Base-by-base conservation (phyloP, 2,113 vertebrate species). In the Peromyscus leucopus region DNA sequence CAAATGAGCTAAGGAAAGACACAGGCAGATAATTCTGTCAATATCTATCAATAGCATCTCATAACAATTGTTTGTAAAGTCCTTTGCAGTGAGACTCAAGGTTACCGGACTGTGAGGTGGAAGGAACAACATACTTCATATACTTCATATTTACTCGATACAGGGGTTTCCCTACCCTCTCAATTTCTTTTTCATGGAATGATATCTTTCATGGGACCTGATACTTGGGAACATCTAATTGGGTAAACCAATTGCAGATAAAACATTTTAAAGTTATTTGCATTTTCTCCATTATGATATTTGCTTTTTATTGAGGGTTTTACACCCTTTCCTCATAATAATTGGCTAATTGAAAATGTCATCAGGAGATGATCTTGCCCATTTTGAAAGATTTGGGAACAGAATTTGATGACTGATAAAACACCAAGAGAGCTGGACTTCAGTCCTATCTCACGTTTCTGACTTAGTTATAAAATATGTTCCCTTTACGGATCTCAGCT, bases 401-500 rank as follows among this genome's bases (percentile, higher is more conserved):
- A 74, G 72, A 97, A 96, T 88, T 36, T 10, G 83, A 17, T 79
- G 89, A 89, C 94, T 97, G 95, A 94, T 85, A 86, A 82, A 94
- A 71, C 87, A 57, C 16, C 51, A 95, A 19, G 75, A 93, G 88
- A 95, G 33, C 46, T 42, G 39, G 22, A 46, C 59, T 96, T 98
- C 87, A 74, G 55, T 95, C 51, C 83, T 92, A 17, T 91, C 93
- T 96, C 94, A 95, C 12, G 75, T 97, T 97, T 94, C 94, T 93
- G 63, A 90, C 42, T 96, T 95, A 93, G 78, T 59, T 97, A 78
- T 75, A 91, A 94, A 95, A 93, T 89, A 31, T 94, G 36, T 84
- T 97, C 91, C 95, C 95, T 78, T 87, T 94, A 96, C 94, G 78
- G n/a, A 82, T 96, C 94, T 98, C 96, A 95, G 69, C 93, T 97